Percentiles rank a stretch among this genome's conserved stretches.
These are phyloP conservation scores for Bicyclus anynana DNA, from an alignment of 1,140 invertebrate genomes.

Conservation along the genomic window DNA sequence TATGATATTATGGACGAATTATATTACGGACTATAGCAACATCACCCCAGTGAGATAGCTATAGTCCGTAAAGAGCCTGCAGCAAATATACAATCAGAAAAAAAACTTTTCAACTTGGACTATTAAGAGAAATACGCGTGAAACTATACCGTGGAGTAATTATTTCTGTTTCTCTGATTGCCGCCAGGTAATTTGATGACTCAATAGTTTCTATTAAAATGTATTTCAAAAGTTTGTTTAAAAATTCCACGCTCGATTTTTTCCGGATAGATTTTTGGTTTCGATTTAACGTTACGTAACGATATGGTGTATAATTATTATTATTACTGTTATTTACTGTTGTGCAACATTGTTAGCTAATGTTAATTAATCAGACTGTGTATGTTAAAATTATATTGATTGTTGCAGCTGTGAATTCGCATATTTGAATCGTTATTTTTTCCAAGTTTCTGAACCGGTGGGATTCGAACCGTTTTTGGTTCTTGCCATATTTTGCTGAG, in stretches of 20 bases:
- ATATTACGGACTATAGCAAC: too few relatives aligned
- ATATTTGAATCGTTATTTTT: too few relatives aligned
- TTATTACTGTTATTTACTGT: too few relatives aligned
- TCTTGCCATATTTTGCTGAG: too few relatives aligned
- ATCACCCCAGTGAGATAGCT: too few relatives aligned
- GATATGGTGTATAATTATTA: slow-evolving; percentile 6
- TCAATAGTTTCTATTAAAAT: slow-evolving; percentile 37
- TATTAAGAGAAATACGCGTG: neutral
- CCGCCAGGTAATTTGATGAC: slow-evolving; percentile 28
- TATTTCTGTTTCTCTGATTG: slow-evolving; percentile 31
- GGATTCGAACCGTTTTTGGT: too few relatives aligned
- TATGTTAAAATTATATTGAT: neutral
- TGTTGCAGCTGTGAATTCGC: neutral
- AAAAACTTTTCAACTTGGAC: too few relatives aligned
- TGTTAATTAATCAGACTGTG: slow-evolving; percentile 7
- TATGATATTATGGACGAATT: too few relatives aligned
- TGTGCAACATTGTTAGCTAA: neutral
- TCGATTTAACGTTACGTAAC: slow-evolving; percentile 6
- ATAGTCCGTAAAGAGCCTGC: too few relatives aligned
- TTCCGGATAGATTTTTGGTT: slow-evolving; percentile 7
- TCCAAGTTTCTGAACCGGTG: too few relatives aligned
- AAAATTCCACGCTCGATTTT: slow-evolving; percentile 44
- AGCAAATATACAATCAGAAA: too few relatives aligned
- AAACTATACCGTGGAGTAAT: slow-evolving; percentile 26
- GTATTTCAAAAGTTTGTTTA: slow-evolving; percentile 47